Percentiles rank a stretch among this genome's conserved stretches.
Evolutionary conservation across 2,888 invertebrate species (phyloP).

Genomic region (Petrolisthes manimaculis): DNA sequence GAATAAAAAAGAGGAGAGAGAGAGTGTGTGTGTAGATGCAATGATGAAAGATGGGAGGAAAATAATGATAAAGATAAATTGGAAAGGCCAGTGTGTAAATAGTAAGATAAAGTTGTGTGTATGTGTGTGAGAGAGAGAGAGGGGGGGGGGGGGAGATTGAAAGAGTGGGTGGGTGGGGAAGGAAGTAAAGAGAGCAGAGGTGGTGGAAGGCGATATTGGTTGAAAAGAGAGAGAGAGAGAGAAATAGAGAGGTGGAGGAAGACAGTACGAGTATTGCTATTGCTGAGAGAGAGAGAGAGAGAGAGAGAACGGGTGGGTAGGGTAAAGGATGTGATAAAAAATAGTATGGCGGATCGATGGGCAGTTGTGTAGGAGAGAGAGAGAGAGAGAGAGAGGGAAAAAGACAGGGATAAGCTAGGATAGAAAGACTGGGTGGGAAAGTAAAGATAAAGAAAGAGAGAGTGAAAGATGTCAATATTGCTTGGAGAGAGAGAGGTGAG

Average conservation of each 20-base stretch:
- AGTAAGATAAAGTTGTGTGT: too few species aligned
- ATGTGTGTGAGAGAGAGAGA: background rate
- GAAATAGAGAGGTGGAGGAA: too few species aligned
- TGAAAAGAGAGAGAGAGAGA: slow-evolving; percentile 5
- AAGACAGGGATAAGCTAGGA: too few species aligned
- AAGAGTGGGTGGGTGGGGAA: too few species aligned
- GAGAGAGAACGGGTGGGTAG: background rate
- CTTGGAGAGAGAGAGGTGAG: too few species aligned
- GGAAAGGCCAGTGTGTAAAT: too few species aligned
- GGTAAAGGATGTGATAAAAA: background rate
- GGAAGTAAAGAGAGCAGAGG: background rate
- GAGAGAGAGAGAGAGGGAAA: slow-evolving; percentile 10
- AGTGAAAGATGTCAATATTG: too few species aligned
- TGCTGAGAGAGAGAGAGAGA: background rate
- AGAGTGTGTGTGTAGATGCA: background rate
- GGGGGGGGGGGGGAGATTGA: background rate
- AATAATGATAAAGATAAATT: too few species aligned
- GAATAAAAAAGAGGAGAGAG: background rate
- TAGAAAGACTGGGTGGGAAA: too few species aligned
- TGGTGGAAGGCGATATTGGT: background rate
- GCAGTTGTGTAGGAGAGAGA: background rate
- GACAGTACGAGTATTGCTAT: too few species aligned
- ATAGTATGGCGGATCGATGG: background rate
- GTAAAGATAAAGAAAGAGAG: too few species aligned
- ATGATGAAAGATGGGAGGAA: too few species aligned